phyloP scores from a whole-genome alignment of 2,113 vertebrate genomes.

The Mixornis gularis region DNA sequence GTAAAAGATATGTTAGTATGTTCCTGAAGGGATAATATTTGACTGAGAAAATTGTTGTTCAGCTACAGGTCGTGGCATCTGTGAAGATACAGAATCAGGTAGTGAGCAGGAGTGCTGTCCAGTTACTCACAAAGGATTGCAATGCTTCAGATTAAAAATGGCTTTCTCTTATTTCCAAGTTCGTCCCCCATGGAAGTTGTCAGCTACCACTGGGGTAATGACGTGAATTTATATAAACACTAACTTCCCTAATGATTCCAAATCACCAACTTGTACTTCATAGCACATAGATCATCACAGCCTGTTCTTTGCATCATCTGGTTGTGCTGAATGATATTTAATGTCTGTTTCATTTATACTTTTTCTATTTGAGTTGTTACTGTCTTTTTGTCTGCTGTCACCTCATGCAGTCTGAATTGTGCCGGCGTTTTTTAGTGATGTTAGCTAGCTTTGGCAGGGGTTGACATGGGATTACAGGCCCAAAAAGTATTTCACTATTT shows the following conservation, averaged over 20 bases:
- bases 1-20: neutral
- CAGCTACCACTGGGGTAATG: neutral
- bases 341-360: neutral
- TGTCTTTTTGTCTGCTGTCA: neutral
- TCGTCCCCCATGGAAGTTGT: neutral
- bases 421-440: neutral
- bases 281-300: neutral
- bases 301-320: neutral
- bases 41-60: neutral
- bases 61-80: neutral
- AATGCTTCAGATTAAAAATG: neutral
- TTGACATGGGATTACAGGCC: neutral
- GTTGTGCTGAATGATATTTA: neutral
- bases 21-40: neutral
- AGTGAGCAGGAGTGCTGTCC: neutral
- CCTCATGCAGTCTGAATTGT: neutral
- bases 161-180: neutral
- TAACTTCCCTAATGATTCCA: neutral
- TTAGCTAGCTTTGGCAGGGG: neutral
- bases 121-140: neutral
- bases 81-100: rapidly evolving
- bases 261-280: neutral
- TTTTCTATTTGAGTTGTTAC: neutral
- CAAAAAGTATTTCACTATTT: neutral
- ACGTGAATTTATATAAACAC: neutral